A percentile compares a stretch with the other conserved stretches of the same genome.
Evolutionary conservation across 2,888 invertebrate genomes (phyloP).

Genomic region (Pecten maximus): DNA sequence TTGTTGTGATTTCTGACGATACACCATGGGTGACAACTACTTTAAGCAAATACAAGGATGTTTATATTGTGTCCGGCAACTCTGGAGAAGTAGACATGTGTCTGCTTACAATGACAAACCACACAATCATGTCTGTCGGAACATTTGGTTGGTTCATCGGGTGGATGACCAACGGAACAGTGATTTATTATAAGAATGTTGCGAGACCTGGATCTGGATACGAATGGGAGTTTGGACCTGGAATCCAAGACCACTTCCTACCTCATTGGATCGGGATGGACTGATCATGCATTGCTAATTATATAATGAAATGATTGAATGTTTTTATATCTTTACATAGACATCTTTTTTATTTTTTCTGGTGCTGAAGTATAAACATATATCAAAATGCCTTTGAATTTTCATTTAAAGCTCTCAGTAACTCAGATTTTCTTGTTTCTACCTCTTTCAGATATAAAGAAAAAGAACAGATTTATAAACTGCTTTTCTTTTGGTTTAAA

Average conservation of each 20-base stretch:
- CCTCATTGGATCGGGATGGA: constrained; percentile 15
- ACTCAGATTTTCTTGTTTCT: too few relatives aligned
- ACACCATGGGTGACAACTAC: not conserved
- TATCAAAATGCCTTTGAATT: too few relatives aligned
- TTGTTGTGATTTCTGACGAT: not conserved
- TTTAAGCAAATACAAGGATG: not conserved
- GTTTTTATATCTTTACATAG: too few relatives aligned
- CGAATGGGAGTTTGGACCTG: not conserved
- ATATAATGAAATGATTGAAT: too few relatives aligned
- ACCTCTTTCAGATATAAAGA: too few relatives aligned
- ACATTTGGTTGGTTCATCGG: constrained; percentile 14
- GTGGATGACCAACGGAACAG: not conserved
- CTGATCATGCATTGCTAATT: not conserved
- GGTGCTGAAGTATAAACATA: too few relatives aligned
- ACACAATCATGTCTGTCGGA: constrained; percentile 1
- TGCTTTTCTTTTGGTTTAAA: too few relatives aligned
- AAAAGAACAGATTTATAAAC: too few relatives aligned
- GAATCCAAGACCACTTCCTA: not conserved
- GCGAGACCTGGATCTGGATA: constrained; percentile 1
- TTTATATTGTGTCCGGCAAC: not conserved
- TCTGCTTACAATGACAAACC: not conserved
- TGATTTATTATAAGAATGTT: not conserved
- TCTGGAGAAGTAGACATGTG: constrained; percentile 20
- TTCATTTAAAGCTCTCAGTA: too few relatives aligned
- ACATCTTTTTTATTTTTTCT: too few relatives aligned